A percentile compares a stretch with the other conserved stretches of the same genome.
phyloP scores from a whole-genome alignment of 1,140 invertebrate genomes.

The Liolophura sinensis region DNA sequence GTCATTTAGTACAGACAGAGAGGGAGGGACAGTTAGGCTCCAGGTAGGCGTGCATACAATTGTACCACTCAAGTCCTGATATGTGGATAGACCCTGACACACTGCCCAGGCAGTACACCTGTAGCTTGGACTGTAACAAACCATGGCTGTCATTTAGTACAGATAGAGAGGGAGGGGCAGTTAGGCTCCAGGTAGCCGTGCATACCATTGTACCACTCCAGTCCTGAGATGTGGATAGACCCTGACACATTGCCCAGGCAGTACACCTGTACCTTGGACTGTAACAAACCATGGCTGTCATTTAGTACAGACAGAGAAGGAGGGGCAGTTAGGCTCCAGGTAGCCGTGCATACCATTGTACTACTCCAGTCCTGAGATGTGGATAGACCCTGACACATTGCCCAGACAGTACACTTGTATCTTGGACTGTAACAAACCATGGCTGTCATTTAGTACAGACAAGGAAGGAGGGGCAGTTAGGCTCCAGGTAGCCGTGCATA shows the following conservation, averaged over 20 bases:
- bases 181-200: slow-evolving; percentile 71
- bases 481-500: slow-evolving; percentile 67
- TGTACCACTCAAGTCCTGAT: slow-evolving; percentile 84
- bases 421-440: slow-evolving; percentile 47
- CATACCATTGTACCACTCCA: slow-evolving; percentile 84
- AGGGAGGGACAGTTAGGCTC: slow-evolving; percentile 77
- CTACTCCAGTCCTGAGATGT: slow-evolving; percentile 82
- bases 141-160: too few species aligned
- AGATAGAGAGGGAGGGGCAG: slow-evolving; percentile 81
- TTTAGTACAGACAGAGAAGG: too few species aligned
- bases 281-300: too few species aligned
- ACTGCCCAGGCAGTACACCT: slow-evolving; percentile 65
- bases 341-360: slow-evolving; percentile 75
- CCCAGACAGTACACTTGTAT: slow-evolving; percentile 64
- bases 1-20: too few species aligned
- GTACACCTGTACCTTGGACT: slow-evolving; percentile 59
- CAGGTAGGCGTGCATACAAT: slow-evolving; percentile 70
- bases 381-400: slow-evolving; percentile 55
- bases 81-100: slow-evolving; percentile 62
- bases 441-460: too few species aligned
- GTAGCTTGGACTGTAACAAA: slow-evolving; percentile 47
- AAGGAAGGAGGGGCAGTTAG: slow-evolving; percentile 77
- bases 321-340: slow-evolving; percentile 73
- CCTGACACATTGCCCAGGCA: slow-evolving; percentile 64
- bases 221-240: slow-evolving; percentile 66